A percentile compares a stretch with the other conserved stretches of the same genome.
Conservation (phyloP, 2,888 invertebrate species). For the Nemoura dubitans region DNA sequence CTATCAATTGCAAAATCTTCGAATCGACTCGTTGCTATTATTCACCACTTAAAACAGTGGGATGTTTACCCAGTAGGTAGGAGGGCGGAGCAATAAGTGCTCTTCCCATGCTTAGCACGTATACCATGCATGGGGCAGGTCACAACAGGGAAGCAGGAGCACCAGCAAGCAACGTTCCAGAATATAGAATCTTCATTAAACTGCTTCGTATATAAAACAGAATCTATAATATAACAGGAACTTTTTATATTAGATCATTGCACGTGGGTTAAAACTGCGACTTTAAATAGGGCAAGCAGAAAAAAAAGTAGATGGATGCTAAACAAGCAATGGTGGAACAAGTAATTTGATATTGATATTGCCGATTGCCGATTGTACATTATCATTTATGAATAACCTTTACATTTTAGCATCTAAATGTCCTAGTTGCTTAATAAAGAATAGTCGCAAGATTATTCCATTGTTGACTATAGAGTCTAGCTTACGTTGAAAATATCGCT, state of each 20-base stretch:
- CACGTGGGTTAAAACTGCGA: background rate
- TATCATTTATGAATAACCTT: too few relatives aligned
- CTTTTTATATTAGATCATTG: background rate
- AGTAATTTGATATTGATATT: background rate
- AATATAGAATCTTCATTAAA: constrained; percentile 2
- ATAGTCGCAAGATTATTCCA: too few relatives aligned
- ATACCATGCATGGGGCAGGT: too few relatives aligned
- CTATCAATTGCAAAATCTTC: background rate
- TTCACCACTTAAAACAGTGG: too few relatives aligned
- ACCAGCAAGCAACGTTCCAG: background rate
- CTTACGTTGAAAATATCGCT: constrained; percentile 35
- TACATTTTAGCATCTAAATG: too few relatives aligned
- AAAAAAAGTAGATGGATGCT: background rate
- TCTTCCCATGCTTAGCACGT: too few relatives aligned
- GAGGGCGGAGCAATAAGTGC: too few relatives aligned
- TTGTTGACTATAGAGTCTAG: too few relatives aligned
- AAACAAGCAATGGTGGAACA: background rate
- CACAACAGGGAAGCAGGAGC: background rate
- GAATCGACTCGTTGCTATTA: too few relatives aligned
- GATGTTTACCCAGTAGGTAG: too few relatives aligned
- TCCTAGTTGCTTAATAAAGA: too few relatives aligned
- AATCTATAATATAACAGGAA: background rate
- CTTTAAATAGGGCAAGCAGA: background rate
- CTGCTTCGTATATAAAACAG: background rate
- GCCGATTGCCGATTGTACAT: background rate